Evolutionary conservation across 2,888 invertebrate species (phyloP).

Genomic region (Prenolepis imparis): DNA sequence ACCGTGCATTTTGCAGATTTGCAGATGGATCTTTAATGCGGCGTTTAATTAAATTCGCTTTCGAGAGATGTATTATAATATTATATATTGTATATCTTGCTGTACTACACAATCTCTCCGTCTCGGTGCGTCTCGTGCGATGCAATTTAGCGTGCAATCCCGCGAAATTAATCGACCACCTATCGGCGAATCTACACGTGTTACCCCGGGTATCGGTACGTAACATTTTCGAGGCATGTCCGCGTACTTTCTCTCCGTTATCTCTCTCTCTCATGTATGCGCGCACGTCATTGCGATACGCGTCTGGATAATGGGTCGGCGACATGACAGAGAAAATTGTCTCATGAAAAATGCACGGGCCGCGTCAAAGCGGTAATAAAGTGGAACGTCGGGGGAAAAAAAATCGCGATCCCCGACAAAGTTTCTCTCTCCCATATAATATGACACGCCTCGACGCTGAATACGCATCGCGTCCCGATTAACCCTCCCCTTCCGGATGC

Average conservation of each 20-base stretch:
- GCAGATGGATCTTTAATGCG: too few relatives aligned
- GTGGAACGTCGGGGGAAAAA: constrained; percentile 65
- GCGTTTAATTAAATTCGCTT: constrained; percentile 27
- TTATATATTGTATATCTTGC: too few relatives aligned
- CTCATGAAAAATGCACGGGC: constrained; percentile 81
- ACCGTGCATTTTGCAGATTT: neutral
- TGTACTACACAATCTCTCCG: neutral
- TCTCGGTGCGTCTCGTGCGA: neutral
- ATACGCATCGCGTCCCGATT: neutral
- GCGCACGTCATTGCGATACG: constrained; percentile 65
- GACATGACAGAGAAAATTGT: constrained; percentile 81
- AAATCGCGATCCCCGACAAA: constrained; percentile 42
- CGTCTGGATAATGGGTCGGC: constrained; percentile 76
- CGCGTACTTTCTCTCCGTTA: constrained; percentile 71
- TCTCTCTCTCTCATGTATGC: constrained; percentile 34
- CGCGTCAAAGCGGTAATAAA: constrained; percentile 73
- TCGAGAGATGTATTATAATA: neutral
- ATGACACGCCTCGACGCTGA: neutral
- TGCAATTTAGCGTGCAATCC: constrained; percentile 73
- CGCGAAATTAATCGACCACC: constrained; percentile 77
- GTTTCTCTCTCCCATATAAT: neutral
- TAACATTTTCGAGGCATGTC: constrained; percentile 75
- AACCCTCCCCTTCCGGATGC: neutral
- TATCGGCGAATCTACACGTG: constrained; percentile 81
- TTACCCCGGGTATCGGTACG: constrained; percentile 66